Conservation (phyloP, 2,797 vertebrate species). For the Chelon labrosus region DNA sequence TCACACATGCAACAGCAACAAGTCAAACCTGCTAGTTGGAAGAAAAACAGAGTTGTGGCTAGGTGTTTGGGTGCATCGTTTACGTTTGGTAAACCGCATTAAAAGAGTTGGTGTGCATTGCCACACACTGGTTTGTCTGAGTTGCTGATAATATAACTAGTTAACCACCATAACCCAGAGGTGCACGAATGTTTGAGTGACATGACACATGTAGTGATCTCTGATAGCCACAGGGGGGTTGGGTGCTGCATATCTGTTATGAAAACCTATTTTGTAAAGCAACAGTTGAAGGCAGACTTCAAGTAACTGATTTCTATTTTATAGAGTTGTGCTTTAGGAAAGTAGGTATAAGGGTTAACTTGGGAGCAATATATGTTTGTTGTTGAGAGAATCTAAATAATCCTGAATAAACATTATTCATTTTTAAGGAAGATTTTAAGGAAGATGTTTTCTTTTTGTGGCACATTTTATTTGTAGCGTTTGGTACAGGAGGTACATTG, state of each 20-base stretch:
- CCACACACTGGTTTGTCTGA: slow-evolving; percentile 5
- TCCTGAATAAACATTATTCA: too few species aligned
- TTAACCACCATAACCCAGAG: slow-evolving; percentile 42
- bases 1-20: neutral
- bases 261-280: neutral
- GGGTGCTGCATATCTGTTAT: neutral
- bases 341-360: too few species aligned
- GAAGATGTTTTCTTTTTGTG: too few species aligned
- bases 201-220: neutral
- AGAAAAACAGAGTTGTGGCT: neutral
- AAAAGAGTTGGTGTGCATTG: slow-evolving; percentile 12
- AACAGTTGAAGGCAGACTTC: too few species aligned
- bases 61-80: neutral
- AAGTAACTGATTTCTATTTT: too few species aligned
- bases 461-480: too few species aligned
- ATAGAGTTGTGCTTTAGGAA: too few species aligned
- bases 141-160: slow-evolving; percentile 16
- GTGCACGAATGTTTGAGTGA: slow-evolving; percentile 9
- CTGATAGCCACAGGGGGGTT: slow-evolving; percentile 1
- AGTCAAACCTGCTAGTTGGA: slow-evolving; percentile 4
- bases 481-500: too few species aligned
- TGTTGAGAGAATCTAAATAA: too few species aligned
- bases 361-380: too few species aligned
- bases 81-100: slow-evolving; percentile 15
- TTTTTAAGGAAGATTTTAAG: too few species aligned